Evolutionary conservation across 2,797 vertebrate species (phyloP).

Genomic region (Graptemys geographica): DNA sequence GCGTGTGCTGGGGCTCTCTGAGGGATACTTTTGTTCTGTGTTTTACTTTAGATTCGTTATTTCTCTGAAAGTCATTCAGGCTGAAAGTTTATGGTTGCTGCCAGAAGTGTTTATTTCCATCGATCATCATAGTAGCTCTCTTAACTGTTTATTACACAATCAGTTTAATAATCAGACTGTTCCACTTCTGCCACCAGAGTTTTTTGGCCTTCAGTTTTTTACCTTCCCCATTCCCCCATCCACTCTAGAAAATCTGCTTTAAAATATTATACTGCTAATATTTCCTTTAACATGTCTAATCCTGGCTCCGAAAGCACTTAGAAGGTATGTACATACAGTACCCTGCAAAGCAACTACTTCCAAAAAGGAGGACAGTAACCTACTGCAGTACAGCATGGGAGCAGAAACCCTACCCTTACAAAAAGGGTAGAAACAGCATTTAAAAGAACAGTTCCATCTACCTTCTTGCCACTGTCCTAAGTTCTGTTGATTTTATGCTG

Average conservation of each 20-base stretch:
- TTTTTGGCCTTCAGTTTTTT: conserved; percentile 15
- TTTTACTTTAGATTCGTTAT: conserved; percentile 60
- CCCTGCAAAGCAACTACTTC: neutral
- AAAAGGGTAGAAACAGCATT: neutral
- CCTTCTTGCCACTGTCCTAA: neutral
- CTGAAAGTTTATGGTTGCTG: conserved; percentile 76
- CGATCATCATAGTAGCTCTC: conserved; percentile 70
- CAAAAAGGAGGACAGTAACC: neutral
- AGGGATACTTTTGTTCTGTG: conserved; percentile 58
- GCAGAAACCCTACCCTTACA: neutral
- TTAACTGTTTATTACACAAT: conserved; percentile 73
- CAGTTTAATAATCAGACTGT: conserved; percentile 69
- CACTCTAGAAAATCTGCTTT: neutral
- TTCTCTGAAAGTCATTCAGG: conserved; percentile 79
- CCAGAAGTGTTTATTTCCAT: conserved; percentile 76
- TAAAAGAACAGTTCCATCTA: neutral
- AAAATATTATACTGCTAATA: neutral
- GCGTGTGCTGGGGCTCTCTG: conserved; percentile 8
- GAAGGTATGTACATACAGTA: neutral
- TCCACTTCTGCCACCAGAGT: conserved; percentile 33
- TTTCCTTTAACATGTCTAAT: neutral
- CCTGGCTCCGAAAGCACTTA: neutral
- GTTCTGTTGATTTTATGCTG: neutral
- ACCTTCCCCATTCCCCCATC: neutral
- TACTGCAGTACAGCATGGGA: neutral